Base-by-base conservation (phyloP, 2,888 invertebrate genomes). In the Oligia fasciuncula region DNA sequence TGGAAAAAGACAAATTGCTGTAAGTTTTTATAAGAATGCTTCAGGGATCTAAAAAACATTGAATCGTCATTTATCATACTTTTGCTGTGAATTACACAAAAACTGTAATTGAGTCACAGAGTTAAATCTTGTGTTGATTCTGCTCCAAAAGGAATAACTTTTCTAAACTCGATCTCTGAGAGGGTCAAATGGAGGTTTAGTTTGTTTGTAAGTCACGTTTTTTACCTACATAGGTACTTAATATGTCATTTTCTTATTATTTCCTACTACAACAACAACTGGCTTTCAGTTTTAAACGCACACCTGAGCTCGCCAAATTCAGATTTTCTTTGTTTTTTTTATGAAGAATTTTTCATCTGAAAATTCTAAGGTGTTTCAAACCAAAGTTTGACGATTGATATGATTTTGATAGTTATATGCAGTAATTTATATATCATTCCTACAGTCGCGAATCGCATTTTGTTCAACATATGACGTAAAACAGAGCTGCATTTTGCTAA, bases 1-100 rank as follows among this genome's bases (percentile, higher is more conserved):
- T 81, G 29, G 14, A 71, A 57, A 65, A 71, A 80, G 5, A 51
- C 11, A 49, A 51, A 71, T 35, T 6, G 13, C 0, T 54, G 8
- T 35, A 17, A 14, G 11, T 46, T 46, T 29, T 79, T 29, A 14
- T 75, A 6, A 43, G 29, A 63, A 51, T 76, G n/a, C 19, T 76
- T 40, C 40, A 14, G 29, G 17, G 14, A 23, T 63, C 0, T 17
- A 23, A 23, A 51, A 23, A n/a, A 46, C 13, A 49, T n/a, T 60
- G 4, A 69, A 51, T 29, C 14, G 0, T 23, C 4, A 29, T 46
- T 19, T 11, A 46, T 68, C 43, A 46, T 29, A 13, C 19, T 49
- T 11, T 49, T 49, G 49, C 49, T 29, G 29, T 68, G 9, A 11
- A 46, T 46, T 68, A 19, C 46, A 68, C 9, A 5, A 19, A 46